Evolutionary conservation across 2,797 vertebrate genomes (phyloP).

Genomic region (Valencia hispanica): DNA sequence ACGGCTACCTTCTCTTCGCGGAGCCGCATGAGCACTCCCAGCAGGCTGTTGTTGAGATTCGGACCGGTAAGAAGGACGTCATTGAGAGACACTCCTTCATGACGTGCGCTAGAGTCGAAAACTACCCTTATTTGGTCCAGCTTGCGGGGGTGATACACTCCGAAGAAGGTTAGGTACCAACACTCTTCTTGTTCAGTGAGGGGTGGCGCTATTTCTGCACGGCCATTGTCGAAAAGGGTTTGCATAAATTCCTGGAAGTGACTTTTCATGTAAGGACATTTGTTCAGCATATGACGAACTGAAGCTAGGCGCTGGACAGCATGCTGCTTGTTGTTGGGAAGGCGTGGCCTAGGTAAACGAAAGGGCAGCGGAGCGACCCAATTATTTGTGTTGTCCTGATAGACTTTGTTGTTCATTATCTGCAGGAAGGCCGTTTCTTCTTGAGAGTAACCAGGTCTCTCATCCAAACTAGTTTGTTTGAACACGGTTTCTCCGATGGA

Average conservation of each 20-base stretch:
- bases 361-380: not conserved
- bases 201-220: not conserved
- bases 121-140: not conserved
- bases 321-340: not conserved
- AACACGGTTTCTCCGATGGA: not conserved
- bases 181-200: not conserved
- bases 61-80: not conserved
- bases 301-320: not conserved
- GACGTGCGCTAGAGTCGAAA: not conserved
- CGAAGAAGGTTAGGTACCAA: not conserved
- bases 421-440: not conserved
- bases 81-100: not conserved
- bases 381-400: not conserved
- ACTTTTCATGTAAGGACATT: not conserved
- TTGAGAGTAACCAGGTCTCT: not conserved
- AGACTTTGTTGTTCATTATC: not conserved
- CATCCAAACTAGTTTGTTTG: not conserved
- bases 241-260: not conserved
- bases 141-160: not conserved
- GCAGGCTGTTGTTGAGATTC: not conserved
- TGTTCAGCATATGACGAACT: not conserved
- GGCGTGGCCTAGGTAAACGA: not conserved
- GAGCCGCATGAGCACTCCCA: not conserved
- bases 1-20: no score
- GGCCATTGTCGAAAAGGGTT: not conserved